Base-by-base conservation (phyloP, 2,888 invertebrate species). In the Erannis defoliaria region DNA sequence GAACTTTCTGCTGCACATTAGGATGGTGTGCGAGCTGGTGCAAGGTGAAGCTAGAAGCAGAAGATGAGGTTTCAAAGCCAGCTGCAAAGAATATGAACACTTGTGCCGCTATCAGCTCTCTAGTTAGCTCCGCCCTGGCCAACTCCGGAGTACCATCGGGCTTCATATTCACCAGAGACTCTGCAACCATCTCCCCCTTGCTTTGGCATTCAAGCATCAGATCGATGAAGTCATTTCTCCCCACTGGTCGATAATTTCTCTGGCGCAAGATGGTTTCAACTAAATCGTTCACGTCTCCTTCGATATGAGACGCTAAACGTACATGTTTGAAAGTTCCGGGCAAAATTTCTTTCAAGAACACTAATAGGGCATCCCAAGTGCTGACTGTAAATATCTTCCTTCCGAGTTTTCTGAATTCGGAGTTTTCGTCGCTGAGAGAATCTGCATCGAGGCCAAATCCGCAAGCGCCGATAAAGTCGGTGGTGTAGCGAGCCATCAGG, bases 201-300 rank as follows among this genome's bases (percentile, higher is more conserved):
- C 56, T 50, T 42, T 59, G 59, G 18, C 59, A 40, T 31, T 55
- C 55, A 18, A 64, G 43, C 33, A 64, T 42, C 26, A 64, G 42
- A 23, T 64, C 64, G 14, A 64, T 60, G 31, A 64, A 64, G 46
- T 64, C 60, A n/a, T 63, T 57, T 38, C 63, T 58, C n/a, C 55
- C 55, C 4, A 54, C 54, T 1, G 63, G 63, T 45, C 55, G 55
- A 31, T 55, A 55, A 42, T 63, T 48, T 33, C 58, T 40, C 26
- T 58, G 45, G 29, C 45, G 50, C 21, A 59, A 26, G 6, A 63
- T 46, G 18, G 5, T 31, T 31, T 46, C 31, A 12, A 46, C 46
- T 2, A 46, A 12, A 10, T 14, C 18, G 31, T 46, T 46, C 9
- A 46, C 31, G 16, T 46, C 46, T 16, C 14, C 26, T 31, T 31